Evolutionary conservation across 2,797 vertebrate genomes (phyloP).

Genomic region (Florisuga fusca): DNA sequence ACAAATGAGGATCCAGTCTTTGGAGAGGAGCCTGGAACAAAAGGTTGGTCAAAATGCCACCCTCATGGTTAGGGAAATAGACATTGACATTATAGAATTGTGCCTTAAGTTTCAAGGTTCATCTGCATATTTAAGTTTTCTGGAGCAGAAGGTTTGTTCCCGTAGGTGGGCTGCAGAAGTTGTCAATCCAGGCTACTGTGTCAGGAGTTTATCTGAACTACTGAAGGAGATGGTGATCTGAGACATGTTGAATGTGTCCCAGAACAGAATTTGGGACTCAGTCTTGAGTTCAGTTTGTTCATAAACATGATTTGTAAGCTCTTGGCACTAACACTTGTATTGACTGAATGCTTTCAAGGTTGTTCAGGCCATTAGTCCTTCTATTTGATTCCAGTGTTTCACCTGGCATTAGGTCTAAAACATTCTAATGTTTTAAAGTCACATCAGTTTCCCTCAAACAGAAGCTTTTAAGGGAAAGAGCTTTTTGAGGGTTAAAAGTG

Average conservation of each 20-base stretch:
- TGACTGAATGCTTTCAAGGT: not conserved
- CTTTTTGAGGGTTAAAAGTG: not conserved
- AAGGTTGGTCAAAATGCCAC: conserved; percentile 80
- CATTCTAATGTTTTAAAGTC: not conserved
- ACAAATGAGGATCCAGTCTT: conserved; percentile 88
- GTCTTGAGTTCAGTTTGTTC: not conserved
- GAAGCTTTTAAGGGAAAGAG: not conserved
- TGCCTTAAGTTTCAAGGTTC: not conserved
- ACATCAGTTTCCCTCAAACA: not conserved
- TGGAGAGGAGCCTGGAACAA: conserved; percentile 91
- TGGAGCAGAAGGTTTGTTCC: not conserved
- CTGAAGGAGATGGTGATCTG: not conserved
- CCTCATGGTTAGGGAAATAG: not conserved
- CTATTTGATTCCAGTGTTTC: not conserved
- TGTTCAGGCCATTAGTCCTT: not conserved
- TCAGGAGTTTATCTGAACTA: not conserved
- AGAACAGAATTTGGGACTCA: not conserved
- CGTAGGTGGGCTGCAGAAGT: not conserved
- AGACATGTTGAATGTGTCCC: not conserved
- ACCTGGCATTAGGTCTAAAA: fast-evolving
- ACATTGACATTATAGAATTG: not conserved
- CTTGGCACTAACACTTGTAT: not conserved
- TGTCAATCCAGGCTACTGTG: not conserved
- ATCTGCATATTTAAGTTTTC: not conserved
- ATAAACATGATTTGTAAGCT: not conserved